These are phyloP conservation scores for Xiphophorus couchianus DNA, from an alignment of 2,113 vertebrate genomes.

Conservation along the genomic window DNA sequence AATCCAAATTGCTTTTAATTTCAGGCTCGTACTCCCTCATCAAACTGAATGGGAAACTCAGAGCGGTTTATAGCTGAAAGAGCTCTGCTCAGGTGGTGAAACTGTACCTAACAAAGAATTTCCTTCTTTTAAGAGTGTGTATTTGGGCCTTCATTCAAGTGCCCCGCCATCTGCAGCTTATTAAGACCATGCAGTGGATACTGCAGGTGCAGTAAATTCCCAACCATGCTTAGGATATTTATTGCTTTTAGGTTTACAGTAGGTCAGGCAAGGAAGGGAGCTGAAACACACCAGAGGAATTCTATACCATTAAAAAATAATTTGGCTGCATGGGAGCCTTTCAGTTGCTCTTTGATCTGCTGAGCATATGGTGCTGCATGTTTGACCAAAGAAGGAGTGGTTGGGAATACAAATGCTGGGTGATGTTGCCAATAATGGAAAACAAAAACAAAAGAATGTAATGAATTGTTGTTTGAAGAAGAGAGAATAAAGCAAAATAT, in stretches of 20 bases:
- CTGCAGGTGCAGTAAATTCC: slow-evolving; percentile 84
- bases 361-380: slow-evolving; percentile 44
- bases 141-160: slow-evolving; percentile 44
- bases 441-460: background rate
- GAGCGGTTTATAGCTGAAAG: slow-evolving; percentile 5
- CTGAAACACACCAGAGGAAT: slow-evolving; percentile 61
- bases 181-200: slow-evolving; percentile 70
- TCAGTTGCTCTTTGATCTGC: slow-evolving; percentile 56
- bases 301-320: slow-evolving; percentile 70
- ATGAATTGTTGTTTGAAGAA: background rate
- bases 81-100: slow-evolving; percentile 62
- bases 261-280: slow-evolving; percentile 27
- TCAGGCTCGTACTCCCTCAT: slow-evolving; percentile 46
- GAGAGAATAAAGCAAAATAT: no score
- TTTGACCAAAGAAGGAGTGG: slow-evolving; percentile 15
- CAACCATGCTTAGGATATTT: slow-evolving; percentile 74
- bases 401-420: slow-evolving; percentile 7
- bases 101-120: slow-evolving; percentile 64
- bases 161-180: slow-evolving; percentile 76
- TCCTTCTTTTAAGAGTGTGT: slow-evolving; percentile 28
- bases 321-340: slow-evolving; percentile 61
- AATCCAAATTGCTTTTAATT: slow-evolving; percentile 67
- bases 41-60: slow-evolving; percentile 39
- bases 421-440: background rate
- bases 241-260: slow-evolving; percentile 77